A percentile compares a stretch with the other conserved stretches of the same genome.
Evolutionary conservation across 2,888 invertebrate genomes (phyloP).

Genomic region (Lepidochrysops patricia): DNA sequence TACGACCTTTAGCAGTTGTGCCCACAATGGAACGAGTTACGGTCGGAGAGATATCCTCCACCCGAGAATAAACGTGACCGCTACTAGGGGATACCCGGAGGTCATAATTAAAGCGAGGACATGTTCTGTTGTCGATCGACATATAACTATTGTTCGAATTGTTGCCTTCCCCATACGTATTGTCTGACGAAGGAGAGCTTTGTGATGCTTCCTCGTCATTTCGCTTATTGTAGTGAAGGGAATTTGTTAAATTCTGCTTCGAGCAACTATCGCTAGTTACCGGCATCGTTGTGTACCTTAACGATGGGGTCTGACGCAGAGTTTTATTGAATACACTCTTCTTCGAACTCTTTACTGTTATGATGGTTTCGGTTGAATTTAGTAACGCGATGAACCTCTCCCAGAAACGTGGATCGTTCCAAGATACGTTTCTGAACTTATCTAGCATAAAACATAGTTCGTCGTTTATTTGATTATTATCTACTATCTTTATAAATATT

Average conservation of each 20-base stretch:
- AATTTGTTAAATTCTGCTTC: conserved; percentile 72
- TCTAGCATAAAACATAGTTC: conserved; percentile 62
- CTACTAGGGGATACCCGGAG: conserved; percentile 67
- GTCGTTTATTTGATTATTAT: conserved; percentile 64
- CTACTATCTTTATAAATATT: conserved; percentile 62
- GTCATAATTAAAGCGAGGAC: conserved; percentile 74
- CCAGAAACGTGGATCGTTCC: conserved; percentile 89
- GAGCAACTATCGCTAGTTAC: conserved; percentile 69
- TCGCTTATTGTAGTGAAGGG: conserved; percentile 61
- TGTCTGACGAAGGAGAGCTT: conserved; percentile 73
- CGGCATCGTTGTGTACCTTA: conserved; percentile 75
- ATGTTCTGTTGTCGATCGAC: conserved; percentile 76
- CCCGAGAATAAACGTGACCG: conserved; percentile 71
- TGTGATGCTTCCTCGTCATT: conserved; percentile 68
- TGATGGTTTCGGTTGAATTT: conserved; percentile 77
- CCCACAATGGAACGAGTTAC: conserved; percentile 55
- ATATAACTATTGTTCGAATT: conserved; percentile 80
- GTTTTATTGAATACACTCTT: conserved; percentile 70
- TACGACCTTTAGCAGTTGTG: conserved; percentile 57
- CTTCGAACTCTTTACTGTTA: conserved; percentile 61
- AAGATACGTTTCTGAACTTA: conserved; percentile 79
- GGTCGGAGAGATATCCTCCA: conserved; percentile 65
- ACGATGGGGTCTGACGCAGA: conserved; percentile 60
- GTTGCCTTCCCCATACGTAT: conserved; percentile 78
- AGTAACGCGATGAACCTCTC: conserved; percentile 86